Conservation (phyloP, 64 coral and sea anemone species). For the Orbicella faveolata region DNA sequence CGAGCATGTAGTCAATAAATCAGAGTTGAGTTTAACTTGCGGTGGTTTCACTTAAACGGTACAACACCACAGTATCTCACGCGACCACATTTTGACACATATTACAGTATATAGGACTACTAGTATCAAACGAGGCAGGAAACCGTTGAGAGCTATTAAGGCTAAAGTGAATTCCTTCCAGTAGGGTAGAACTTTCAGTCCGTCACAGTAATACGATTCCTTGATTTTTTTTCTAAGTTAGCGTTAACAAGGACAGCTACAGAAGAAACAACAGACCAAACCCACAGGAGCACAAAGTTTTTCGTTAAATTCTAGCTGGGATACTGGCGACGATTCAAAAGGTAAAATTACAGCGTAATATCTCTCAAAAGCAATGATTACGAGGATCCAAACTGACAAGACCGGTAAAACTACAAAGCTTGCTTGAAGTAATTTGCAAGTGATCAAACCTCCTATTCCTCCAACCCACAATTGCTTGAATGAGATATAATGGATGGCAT, state of each 20-base stretch:
- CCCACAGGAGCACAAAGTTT: background rate
- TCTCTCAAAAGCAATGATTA: background rate
- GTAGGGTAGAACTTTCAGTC: background rate
- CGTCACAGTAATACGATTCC: background rate
- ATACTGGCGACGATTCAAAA: background rate
- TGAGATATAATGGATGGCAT: background rate
- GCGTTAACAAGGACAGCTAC: background rate
- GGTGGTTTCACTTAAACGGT: too few species aligned
- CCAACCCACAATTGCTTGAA: background rate
- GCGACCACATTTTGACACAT: background rate
- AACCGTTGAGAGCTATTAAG: background rate
- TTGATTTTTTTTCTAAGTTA: background rate
- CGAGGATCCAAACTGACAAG: background rate
- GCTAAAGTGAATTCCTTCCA: background rate
- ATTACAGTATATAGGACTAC: background rate
- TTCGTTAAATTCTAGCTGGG: background rate
- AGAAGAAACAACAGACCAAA: background rate
- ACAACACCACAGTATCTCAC: background rate
- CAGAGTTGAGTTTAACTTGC: too few species aligned
- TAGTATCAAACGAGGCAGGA: background rate
- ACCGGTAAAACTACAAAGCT: background rate
- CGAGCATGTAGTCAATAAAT: too few species aligned
- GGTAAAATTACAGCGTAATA: background rate
- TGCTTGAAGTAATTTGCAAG: background rate
- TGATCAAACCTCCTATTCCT: background rate